Conservation (phyloP, 2,797 vertebrate genomes). For the Amazona finschi region DNA sequence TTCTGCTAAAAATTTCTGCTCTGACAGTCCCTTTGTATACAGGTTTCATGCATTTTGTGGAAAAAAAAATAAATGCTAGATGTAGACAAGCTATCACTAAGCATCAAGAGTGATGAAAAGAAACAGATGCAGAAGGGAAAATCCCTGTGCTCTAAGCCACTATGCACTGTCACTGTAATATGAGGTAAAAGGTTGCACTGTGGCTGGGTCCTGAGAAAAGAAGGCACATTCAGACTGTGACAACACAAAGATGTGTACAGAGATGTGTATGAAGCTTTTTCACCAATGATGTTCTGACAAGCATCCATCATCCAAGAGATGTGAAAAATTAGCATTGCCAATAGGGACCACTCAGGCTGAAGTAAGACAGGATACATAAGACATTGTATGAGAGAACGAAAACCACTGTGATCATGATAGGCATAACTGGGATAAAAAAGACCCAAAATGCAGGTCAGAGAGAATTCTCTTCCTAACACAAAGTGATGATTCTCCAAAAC, state of each 20-base stretch:
- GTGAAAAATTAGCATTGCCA: not conserved
- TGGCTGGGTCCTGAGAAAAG: not conserved
- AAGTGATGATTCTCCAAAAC: not conserved
- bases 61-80: not conserved
- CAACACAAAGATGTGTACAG: not conserved
- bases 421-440: not conserved
- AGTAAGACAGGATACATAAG: not conserved
- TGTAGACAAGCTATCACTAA: not conserved
- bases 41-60: not conserved
- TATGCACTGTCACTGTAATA: not conserved
- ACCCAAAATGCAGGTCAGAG: not conserved
- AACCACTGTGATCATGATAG: not conserved
- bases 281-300: not conserved
- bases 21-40: not conserved
- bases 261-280: not conserved
- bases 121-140: not conserved
- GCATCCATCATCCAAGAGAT: not conserved
- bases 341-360: not conserved
- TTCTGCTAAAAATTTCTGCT: not conserved
- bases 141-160: not conserved
- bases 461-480: not conserved
- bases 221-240: not conserved
- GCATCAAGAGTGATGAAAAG: not conserved
- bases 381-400: not conserved
- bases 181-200: not conserved